Percentiles rank a stretch among this genome's conserved stretches.
Evolutionary conservation across 2,113 vertebrate species (phyloP).

Genomic region (Ailuropoda melanoleuca): DNA sequence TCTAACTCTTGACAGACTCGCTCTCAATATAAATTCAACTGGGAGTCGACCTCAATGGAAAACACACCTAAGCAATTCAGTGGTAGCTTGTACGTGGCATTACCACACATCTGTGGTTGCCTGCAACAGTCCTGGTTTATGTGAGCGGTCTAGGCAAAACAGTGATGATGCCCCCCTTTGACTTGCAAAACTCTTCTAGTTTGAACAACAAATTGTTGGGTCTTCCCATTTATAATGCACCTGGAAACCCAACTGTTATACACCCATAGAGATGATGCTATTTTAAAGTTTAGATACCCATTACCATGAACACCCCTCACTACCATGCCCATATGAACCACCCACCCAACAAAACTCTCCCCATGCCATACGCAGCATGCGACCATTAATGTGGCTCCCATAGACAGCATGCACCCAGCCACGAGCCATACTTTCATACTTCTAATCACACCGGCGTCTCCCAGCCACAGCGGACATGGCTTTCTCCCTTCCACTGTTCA

Average conservation of each 20-base stretch:
- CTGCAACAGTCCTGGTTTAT: neutral
- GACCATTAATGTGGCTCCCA: neutral
- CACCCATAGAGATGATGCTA: neutral
- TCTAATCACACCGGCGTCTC: neutral
- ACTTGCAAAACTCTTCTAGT: neutral
- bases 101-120: neutral
- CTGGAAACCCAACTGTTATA: neutral
- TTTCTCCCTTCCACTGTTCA: neutral
- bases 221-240: neutral
- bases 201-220: neutral
- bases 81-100: neutral
- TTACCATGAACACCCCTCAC: neutral
- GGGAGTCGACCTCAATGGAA: neutral
- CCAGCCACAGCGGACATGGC: neutral
- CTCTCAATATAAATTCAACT: neutral
- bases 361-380: too few relatives aligned
- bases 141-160: neutral
- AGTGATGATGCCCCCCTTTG: neutral
- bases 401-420: accelerated
- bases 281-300: neutral
- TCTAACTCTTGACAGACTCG: neutral
- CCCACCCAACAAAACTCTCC: neutral
- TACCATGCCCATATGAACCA: neutral
- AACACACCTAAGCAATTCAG: neutral
- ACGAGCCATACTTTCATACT: neutral